phyloP scores from a whole-genome alignment of 2,797 vertebrate genomes.

The Mormyrus proboscirostris region DNA sequence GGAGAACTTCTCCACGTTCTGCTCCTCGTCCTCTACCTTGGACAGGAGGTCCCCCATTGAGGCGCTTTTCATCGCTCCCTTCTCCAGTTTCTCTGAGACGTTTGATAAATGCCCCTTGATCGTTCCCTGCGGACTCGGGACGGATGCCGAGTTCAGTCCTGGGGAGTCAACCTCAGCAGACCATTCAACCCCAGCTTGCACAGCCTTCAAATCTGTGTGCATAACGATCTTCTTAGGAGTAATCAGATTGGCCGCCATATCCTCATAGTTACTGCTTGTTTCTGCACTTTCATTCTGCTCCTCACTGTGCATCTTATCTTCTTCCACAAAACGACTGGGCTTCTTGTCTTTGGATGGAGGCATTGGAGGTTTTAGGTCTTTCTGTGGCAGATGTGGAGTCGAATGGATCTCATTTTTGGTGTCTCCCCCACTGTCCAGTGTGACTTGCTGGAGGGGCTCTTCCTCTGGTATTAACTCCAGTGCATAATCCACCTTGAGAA shows the following conservation, averaged over 20 bases:
- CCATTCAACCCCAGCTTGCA: constrained; percentile 13
- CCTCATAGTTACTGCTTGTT: constrained; percentile 25
- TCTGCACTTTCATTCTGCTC: constrained; percentile 27
- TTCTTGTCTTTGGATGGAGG: constrained; percentile 62
- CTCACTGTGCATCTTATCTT: constrained; percentile 22
- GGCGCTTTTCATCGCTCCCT: constrained; percentile 28
- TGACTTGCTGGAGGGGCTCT: constrained; percentile 25
- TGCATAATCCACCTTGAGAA: constrained; percentile 51
- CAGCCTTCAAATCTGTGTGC: constrained; percentile 28
- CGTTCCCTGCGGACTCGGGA: background rate
- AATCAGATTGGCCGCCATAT: background rate
- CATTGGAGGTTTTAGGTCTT: constrained; percentile 41
- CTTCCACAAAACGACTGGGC: constrained; percentile 29
- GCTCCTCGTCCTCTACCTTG: constrained; percentile 31
- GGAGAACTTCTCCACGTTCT: background rate
- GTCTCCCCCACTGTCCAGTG: constrained; percentile 32
- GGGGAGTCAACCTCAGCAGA: background rate
- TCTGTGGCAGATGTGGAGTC: constrained; percentile 35
- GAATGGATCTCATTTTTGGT: constrained; percentile 35
- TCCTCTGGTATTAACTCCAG: constrained; percentile 27
- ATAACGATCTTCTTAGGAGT: constrained; percentile 25
- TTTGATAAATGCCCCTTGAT: constrained; percentile 29
- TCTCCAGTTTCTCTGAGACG: constrained; percentile 28
- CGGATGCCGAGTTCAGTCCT: background rate
- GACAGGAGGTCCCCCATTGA: constrained; percentile 71